phyloP scores from a whole-genome alignment of 2,113 vertebrate species.

The Zosterops japonicus region DNA sequence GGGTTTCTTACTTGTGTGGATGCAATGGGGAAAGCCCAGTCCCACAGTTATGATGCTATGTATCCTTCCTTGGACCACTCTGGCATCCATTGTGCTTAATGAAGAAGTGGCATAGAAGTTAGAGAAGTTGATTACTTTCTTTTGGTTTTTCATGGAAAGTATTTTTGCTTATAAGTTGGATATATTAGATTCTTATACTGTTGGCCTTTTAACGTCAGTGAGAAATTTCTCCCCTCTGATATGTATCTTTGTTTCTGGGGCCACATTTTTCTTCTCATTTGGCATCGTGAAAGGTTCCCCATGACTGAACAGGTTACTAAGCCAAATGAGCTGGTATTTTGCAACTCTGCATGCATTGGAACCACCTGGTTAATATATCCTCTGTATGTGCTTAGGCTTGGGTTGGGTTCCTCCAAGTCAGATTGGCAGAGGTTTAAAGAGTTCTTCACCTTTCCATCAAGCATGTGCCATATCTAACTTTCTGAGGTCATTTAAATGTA shows the following conservation, averaged over 20 bases:
- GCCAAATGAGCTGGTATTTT: neutral
- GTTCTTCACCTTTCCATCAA: neutral
- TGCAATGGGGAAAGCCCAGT: neutral
- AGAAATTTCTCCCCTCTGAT: neutral
- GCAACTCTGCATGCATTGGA: neutral
- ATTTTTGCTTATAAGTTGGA: neutral
- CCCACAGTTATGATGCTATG: neutral
- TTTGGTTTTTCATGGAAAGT: neutral
- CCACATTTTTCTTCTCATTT: neutral
- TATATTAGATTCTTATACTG: neutral
- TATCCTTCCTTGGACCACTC: neutral
- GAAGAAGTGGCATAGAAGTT: neutral
- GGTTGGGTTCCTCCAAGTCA: neutral
- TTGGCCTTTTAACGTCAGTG: neutral
- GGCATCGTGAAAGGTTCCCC: neutral
- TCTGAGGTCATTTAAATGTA: neutral
- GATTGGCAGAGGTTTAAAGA: neutral
- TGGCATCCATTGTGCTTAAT: neutral
- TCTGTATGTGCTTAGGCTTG: neutral
- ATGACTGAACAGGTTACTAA: neutral
- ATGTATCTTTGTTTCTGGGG: neutral
- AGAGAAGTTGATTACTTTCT: neutral
- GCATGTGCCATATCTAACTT: neutral
- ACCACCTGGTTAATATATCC: neutral
- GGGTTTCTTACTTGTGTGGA: neutral